These are phyloP conservation scores for Cremastinae sp. DNA, from an alignment of 2,888 invertebrate genomes.

Conservation along the genomic window DNA sequence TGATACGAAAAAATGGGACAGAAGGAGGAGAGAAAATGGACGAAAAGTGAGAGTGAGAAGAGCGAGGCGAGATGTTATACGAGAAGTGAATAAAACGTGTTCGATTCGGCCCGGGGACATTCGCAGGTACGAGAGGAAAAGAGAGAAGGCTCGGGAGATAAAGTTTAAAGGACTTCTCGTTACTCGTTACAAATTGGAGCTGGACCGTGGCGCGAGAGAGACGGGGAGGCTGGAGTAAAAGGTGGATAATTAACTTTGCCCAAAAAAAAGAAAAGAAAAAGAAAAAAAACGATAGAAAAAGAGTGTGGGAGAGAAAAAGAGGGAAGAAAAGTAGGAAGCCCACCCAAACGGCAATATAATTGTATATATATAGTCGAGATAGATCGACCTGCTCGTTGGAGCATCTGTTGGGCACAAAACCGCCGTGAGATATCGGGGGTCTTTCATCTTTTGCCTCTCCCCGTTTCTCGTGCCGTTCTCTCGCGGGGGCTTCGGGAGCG, in stretches of 20 bases:
- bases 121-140: background rate
- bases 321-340: constrained; percentile 15
- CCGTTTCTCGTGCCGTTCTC: constrained; percentile 7
- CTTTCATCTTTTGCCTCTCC: constrained; percentile 28
- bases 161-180: constrained; percentile 41
- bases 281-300: background rate
- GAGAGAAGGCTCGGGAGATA: background rate
- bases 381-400: constrained; percentile 24
- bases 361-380: constrained; percentile 14
- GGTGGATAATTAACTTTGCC: constrained; percentile 41
- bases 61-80: no score
- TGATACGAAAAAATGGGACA: no score
- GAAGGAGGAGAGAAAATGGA: no score
- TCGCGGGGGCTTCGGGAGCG: constrained; percentile 66
- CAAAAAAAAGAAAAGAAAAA: background rate
- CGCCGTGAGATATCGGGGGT: constrained; percentile 27
- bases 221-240: background rate
- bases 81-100: background rate
- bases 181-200: constrained; percentile 41
- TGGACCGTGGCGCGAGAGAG: background rate
- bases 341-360: constrained; percentile 36
- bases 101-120: background rate
- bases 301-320: no score
- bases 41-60: no score
- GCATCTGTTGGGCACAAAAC: constrained; percentile 20